Evolutionary conservation across 2,113 vertebrate genomes (phyloP).

Genomic region (Ailurus styani): DNA sequence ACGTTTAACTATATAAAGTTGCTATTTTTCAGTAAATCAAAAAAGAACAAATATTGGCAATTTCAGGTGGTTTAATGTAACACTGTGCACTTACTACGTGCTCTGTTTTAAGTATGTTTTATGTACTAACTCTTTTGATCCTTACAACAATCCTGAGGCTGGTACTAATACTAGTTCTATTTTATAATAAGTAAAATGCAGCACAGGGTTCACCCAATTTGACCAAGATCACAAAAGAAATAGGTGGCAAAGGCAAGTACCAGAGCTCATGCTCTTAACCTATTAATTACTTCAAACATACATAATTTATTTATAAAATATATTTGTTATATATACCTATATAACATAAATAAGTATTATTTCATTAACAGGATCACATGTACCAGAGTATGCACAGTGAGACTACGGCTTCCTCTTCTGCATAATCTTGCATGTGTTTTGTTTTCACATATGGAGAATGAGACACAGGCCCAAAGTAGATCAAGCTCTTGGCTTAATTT

Average conservation of each 20-base stretch:
- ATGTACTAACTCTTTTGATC: neutral
- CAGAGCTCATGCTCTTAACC: neutral
- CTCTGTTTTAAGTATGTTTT: neutral
- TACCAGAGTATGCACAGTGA: neutral
- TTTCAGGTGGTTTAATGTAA: neutral
- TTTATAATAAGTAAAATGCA: neutral
- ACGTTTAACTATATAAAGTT: neutral
- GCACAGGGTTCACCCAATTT: neutral
- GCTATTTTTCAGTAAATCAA: neutral
- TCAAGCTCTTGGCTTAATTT: neutral
- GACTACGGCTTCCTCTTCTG: neutral
- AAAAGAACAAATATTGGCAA: neutral
- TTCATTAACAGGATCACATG: neutral
- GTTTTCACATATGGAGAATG: neutral
- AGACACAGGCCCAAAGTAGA: neutral
- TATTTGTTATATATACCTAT: neutral
- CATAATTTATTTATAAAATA: neutral
- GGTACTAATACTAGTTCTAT: neutral
- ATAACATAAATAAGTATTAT: neutral
- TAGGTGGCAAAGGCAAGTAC: neutral
- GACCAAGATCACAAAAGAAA: neutral
- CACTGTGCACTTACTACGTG: neutral
- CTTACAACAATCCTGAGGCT: neutral
- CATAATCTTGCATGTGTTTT: neutral
- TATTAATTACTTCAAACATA: neutral